Evolutionary conservation across 92 coral and sea anemone genomes (phyloP), one percentile per base, ranked within the genome.

Genomic region (Paramuricea clavata): DNA sequence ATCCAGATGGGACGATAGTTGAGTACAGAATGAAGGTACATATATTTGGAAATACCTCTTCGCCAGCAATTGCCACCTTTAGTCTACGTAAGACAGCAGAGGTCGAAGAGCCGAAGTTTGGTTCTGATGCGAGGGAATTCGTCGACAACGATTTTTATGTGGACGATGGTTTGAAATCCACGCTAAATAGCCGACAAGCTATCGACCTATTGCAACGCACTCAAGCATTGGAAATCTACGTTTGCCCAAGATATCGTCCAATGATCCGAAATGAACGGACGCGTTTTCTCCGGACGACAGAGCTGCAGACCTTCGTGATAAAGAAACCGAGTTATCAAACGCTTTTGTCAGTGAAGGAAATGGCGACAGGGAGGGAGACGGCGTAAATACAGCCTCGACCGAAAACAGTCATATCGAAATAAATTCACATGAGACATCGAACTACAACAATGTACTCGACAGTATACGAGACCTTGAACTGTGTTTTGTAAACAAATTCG

Each of bases 151-250:
- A n/a, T n/a, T n/a, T n/a, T n/a, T n/a, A n/a, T n/a, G n/a, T n/a
- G n/a, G n/a, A n/a, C n/a, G n/a, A 54, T 59, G 90, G 87, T 8
- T 78, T 91, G 16, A 65, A 76, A 13, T 87, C 94, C 1, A 21
- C 73, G 42, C 69, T 90, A 13, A 78, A 70, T 13, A 57, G 88
- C 26, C 25, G 62, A 31, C 52, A 59, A 6, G 94, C 94, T 34
- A 89, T 85, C 47, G 94, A 92, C 50, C 74, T 92, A 28, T 82
- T 89, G 22, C 17, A 8, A 16, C 86, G 77, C n/a, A 75, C 94
- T 13, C 89, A 92, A 70, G 83, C 90, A 8, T 68, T 88, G 90
- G 90, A 21, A 89, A 92, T 78, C 81, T 92, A 31, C 89, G 92
- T 25, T 85, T 92, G 12, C 94, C 88, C 39, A 85, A 91, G 86